phyloP scores from a whole-genome alignment of 2,888 invertebrate species.

The Epistrophe eligans region DNA sequence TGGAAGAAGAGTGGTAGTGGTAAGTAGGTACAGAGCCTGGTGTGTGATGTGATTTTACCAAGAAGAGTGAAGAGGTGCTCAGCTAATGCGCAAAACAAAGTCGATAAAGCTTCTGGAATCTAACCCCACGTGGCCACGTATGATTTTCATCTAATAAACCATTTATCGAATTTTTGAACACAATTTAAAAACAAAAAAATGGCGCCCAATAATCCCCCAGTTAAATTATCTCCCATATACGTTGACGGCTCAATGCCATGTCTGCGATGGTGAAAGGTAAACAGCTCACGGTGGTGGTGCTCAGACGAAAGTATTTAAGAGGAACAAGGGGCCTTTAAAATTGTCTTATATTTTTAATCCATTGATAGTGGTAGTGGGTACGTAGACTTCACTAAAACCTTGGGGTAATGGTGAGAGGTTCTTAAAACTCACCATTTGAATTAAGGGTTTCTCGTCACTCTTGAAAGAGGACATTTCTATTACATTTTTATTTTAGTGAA shows the following conservation, averaged over 20 bases:
- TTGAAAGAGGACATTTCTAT: conserved; percentile 50
- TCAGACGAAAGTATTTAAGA: background rate
- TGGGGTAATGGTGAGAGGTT: background rate
- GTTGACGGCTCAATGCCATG: background rate
- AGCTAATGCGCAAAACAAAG: background rate
- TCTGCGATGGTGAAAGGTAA: background rate
- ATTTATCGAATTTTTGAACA: background rate
- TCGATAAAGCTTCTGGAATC: background rate
- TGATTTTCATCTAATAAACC: conserved; percentile 7
- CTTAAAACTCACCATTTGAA: conserved; percentile 5
- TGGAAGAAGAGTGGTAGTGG: no score
- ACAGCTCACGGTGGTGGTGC: background rate
- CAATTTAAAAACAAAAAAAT: background rate
- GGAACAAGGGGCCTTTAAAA: background rate
- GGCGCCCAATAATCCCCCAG: conserved; percentile 7
- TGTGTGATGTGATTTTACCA: background rate
- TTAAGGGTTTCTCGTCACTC: conserved; percentile 17
- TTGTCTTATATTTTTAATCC: background rate
- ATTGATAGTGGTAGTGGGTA: background rate
- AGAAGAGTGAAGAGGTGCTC: background rate
- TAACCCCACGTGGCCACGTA: background rate
- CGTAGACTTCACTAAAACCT: background rate
- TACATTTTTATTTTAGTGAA: conserved; percentile 9
- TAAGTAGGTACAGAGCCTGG: no score
- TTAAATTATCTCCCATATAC: background rate